phyloP scores from a whole-genome alignment of 2,888 invertebrate species.

The Pharmacophagus antenor region DNA sequence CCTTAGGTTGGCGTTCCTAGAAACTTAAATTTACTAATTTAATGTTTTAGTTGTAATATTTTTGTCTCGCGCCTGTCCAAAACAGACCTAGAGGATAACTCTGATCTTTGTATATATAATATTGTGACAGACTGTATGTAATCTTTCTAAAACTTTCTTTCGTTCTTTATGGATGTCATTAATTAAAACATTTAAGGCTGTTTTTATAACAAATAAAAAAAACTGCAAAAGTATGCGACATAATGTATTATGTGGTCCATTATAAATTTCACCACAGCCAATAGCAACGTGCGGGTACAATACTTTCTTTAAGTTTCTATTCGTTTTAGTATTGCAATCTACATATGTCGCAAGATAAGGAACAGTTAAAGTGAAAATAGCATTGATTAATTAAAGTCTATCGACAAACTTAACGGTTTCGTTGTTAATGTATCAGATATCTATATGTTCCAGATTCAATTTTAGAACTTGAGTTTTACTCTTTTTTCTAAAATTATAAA shows the following conservation, averaged over 20 bases:
- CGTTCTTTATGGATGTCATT: neutral
- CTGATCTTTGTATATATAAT: neutral
- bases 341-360: neutral
- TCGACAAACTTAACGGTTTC: neutral
- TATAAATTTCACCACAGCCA: neutral
- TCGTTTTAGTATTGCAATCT: neutral
- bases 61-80: too few relatives aligned
- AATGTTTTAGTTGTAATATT: too few relatives aligned
- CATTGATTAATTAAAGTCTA: neutral
- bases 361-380: conserved; percentile 1
- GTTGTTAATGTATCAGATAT: neutral
- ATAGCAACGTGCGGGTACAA: neutral
- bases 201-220: neutral
- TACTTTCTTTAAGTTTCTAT: conserved; percentile 1
- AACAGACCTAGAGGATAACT: too few relatives aligned
- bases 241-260: neutral
- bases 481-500: neutral
- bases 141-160: neutral
- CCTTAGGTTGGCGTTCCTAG: too few relatives aligned
- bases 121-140: too few relatives aligned
- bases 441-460: neutral
- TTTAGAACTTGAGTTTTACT: neutral
- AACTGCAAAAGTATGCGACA: neutral
- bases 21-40: too few relatives aligned
- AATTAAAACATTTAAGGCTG: neutral